Conservation (phyloP, 2,888 invertebrate genomes). For the Scotopteryx bipunctaria region DNA sequence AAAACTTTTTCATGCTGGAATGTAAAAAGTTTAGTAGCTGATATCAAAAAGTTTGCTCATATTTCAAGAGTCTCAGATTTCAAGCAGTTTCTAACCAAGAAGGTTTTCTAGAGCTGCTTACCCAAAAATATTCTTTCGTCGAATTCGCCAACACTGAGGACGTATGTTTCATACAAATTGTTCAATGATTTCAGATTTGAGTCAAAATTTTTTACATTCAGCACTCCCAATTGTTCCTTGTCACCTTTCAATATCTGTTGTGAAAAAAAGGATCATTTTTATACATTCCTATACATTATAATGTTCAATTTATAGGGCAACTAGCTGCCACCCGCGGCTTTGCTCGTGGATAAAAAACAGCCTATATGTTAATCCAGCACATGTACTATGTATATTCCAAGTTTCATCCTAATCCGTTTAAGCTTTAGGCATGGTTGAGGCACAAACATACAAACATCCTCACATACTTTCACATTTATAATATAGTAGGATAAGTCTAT, state of each 20-base stretch:
- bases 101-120: slow-evolving; percentile 58
- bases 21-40: slow-evolving; percentile 14
- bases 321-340: no score
- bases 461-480: no score
- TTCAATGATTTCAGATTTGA: slow-evolving; percentile 92
- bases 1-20: neutral
- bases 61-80: no score
- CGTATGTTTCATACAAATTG: slow-evolving; percentile 94
- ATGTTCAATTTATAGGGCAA: no score
- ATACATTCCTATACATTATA: neutral
- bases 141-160: slow-evolving; percentile 95
- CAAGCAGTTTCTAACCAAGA: neutral
- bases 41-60: no score
- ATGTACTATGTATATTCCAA: no score
- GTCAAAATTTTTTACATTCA: slow-evolving; percentile 92
- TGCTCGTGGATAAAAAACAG: no score
- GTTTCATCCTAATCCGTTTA: no score
- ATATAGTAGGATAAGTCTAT: neutral
- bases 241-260: slow-evolving; percentile 89
- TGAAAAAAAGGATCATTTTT: slow-evolving; percentile 1
- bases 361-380: no score
- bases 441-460: no score
- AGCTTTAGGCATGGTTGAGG: no score
- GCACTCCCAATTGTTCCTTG: slow-evolving; percentile 86
- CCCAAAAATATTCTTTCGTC: slow-evolving; percentile 98